phyloP scores from a whole-genome alignment of 2,113 vertebrate species.

The Tetrax tetrax region DNA sequence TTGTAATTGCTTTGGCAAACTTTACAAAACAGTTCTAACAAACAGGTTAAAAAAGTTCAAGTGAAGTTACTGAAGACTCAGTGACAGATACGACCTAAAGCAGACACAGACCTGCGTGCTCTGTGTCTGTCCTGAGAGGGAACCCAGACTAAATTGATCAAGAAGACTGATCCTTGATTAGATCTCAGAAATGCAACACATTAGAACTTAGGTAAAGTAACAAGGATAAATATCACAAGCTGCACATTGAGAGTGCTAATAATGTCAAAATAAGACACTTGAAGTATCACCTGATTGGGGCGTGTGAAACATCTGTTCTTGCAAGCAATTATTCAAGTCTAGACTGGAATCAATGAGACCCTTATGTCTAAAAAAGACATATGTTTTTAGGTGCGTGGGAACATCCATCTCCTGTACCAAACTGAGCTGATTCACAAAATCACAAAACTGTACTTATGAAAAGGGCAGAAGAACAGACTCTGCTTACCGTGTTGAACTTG shows the following conservation, averaged over 20 bases:
- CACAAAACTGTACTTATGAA: background rate
- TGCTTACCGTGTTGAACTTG: background rate
- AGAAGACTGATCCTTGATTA: conserved; percentile 18
- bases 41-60: conserved; percentile 35
- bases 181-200: background rate
- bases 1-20: conserved; percentile 27
- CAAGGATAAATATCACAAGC: background rate
- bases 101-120: background rate
- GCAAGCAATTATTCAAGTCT: background rate
- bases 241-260: background rate
- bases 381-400: accelerated
- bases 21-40: conserved; percentile 46
- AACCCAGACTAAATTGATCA: conserved; percentile 17
- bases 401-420: background rate
- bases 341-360: background rate
- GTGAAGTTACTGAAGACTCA: background rate
- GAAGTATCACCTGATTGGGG: background rate
- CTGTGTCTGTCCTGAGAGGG: background rate
- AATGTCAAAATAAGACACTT: background rate
- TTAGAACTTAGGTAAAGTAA: background rate
- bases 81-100: background rate
- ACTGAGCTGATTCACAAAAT: background rate
- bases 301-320: background rate
- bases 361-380: background rate
- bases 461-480: background rate